phyloP scores from a whole-genome alignment of 2,888 invertebrate species.

The Spialia ferax region DNA sequence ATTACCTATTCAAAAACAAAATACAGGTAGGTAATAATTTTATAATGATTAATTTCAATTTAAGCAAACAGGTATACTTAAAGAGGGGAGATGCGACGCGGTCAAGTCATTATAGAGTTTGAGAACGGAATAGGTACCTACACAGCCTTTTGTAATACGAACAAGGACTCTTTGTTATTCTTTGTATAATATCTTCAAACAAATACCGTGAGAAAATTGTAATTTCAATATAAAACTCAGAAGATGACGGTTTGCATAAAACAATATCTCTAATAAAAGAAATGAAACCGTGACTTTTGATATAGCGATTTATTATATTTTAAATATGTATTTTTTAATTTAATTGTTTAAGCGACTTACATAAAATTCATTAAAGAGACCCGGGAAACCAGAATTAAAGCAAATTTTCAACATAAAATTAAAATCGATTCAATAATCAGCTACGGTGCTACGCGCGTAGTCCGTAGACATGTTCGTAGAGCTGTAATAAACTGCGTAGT shows the following conservation, averaged over 20 bases:
- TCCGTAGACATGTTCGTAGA: slow-evolving; percentile 54
- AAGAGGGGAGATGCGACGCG: background rate
- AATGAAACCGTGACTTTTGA: too few species aligned
- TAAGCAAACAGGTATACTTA: background rate
- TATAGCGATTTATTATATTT: too few species aligned
- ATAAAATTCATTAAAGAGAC: too few species aligned
- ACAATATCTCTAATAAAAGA: too few species aligned
- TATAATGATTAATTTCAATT: background rate
- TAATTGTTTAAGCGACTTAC: too few species aligned
- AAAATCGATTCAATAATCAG: slow-evolving; percentile 24
- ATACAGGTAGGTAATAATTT: too few species aligned
- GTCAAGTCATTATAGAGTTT: background rate
- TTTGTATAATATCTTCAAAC: background rate
- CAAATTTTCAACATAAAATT: background rate
- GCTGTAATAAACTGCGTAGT: slow-evolving; percentile 55
- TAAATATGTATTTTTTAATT: too few species aligned
- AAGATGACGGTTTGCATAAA: too few species aligned
- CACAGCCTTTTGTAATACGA: background rate
- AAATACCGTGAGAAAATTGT: background rate
- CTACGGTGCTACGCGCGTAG: slow-evolving; percentile 54
- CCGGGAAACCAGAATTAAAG: background rate
- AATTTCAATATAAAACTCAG: background rate
- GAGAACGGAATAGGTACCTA: background rate
- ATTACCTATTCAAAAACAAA: too few species aligned
- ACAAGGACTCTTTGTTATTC: background rate